Evolutionary conservation across 2,888 invertebrate genomes (phyloP), one percentile per base, ranked within the genome.

Genomic region (Nyleta sp.): DNA sequence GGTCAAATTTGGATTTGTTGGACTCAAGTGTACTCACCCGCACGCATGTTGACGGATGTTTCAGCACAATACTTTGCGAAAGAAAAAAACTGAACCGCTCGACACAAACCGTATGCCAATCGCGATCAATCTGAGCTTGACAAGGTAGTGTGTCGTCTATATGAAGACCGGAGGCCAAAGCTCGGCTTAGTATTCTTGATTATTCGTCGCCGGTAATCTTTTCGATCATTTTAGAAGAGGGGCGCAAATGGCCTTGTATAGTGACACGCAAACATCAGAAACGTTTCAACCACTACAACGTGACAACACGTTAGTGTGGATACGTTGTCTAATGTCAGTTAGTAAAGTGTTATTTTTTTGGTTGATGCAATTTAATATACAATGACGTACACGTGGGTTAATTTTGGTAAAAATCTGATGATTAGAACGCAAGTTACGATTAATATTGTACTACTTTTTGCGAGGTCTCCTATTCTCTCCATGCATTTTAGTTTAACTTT

Each of bases 51-150:
- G 52, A 20, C 28, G 17, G 6, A 17, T 7, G 8, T 20, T 1
- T 42, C 28, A 18, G 10, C 50, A 59, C 57, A 50, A 20, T 31
- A 52, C 18, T 44, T 7, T 40, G 33, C 13, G n/a, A 59, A 67
- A 18, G 22, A 3, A 50, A 73, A n/a, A 67, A 74, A 53, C 17
- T 50, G 17, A 22, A 42, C 18, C 13, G 44, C 46, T 62, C 48
- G 77, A 78, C 35, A 28, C 60, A 62, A 67, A 71, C 52, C 8
- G 72, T 72, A 28, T 62, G 67, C 55, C 42, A 67, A 72, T 72
- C 62, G 62, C 62, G 68, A 72, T 67, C 62, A 67, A 65, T 78
- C 67, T 78, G 72, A 78, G 72, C 57, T 65, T 62, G 48, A 44
- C 38, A 55, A 60, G 53, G 77, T 50, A 68, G 76, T 33, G 60